Conservation (phyloP, 2,113 vertebrate species). For the Merops nubicus region DNA sequence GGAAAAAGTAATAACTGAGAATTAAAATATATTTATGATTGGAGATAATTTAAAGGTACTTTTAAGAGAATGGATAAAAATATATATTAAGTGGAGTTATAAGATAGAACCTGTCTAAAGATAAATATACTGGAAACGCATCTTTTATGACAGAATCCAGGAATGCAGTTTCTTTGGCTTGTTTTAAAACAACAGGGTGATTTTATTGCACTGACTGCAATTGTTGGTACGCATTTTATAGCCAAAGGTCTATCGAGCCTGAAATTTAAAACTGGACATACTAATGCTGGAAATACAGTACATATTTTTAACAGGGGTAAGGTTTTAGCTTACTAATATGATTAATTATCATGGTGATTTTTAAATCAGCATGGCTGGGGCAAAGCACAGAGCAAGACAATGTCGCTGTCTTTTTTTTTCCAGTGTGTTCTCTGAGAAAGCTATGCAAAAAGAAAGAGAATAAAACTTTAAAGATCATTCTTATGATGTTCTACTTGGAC, state of each 20-base stretch:
- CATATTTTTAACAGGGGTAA: background rate
- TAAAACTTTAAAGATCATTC: background rate
- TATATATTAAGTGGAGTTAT: background rate
- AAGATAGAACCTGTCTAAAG: background rate
- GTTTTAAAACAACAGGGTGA: background rate
- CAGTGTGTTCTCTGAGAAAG: background rate
- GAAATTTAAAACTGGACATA: background rate
- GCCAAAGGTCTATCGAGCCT: background rate
- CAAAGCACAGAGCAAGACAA: background rate
- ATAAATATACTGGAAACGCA: fast-evolving
- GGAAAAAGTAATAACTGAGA: background rate
- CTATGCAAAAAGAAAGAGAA: background rate
- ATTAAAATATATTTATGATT: background rate
- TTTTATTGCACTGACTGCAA: background rate
- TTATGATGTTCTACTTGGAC: background rate
- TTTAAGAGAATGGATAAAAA: background rate
- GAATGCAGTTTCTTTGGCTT: background rate
- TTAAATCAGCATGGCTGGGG: background rate
- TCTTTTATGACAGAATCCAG: background rate
- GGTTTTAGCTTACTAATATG: background rate
- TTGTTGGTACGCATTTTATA: background rate
- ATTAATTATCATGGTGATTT: background rate
- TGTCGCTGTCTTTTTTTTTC: background rate
- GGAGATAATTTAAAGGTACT: background rate
- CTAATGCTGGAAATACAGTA: background rate